Evolutionary conservation across 1,140 invertebrate species (phyloP), one percentile per base, ranked within the genome.

Genomic region (Drosophila lowei): DNA sequence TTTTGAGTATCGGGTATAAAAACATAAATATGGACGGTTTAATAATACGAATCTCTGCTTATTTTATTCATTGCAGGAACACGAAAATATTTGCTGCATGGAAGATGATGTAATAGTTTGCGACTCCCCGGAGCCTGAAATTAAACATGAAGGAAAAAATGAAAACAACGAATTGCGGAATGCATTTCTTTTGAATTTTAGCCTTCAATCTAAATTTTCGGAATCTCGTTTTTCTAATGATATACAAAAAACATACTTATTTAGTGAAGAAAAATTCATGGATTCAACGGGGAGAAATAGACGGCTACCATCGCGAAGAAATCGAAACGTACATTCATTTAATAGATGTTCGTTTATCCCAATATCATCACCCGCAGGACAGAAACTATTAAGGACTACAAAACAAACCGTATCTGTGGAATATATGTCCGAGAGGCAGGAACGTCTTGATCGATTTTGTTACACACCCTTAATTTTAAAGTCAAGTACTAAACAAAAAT

Each of bases 341-440:
- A 89, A 92, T 48, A 90, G 93, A 43, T 93, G 91, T 64, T 77
- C 92, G 13, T 91, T 91, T 47, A 93, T 94, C 43, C 93, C 93
- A 9, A 92, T 94, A 63, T 93, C 93, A 2, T 94, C 93, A 16
- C 93, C 93, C n/a, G 93, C 93, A 34, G 93, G 93, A 8, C 84
- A 93, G 11, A 83, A 92, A 47, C 72, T 94, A 50, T 79, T 92
- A 2, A 92, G 92, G 64, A 92, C 92, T 11, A 92, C 93, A 1
- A 93, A 93, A 66, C 80, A 91, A 48, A 52, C 72, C 25, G 92
- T 93, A 84, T 92, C 92, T 0, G 84, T 91, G 62, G 92, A 91
- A 7, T 93, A 92, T 52, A 90, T 93, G n/a, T 91, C 90, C 47
- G 93, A 93, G 72, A 90, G 93, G 28, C 55, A 93, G 16, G 93